phyloP scores from a whole-genome alignment of 2,113 vertebrate genomes.

The Salvelinus alpinus region DNA sequence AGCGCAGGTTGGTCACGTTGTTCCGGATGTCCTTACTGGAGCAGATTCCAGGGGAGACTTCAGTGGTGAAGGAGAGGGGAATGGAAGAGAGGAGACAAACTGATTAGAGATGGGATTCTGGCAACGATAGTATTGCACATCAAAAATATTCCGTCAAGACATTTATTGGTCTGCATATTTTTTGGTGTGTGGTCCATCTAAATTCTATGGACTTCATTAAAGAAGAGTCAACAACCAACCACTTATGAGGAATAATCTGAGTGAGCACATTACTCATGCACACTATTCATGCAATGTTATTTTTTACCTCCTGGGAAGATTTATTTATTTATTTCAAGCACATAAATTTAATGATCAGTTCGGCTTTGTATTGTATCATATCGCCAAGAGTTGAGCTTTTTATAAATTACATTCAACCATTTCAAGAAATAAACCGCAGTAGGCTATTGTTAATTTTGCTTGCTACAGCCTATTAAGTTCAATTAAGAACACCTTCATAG shows the following conservation, averaged over 20 bases:
- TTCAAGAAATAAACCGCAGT: background rate
- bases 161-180: too few relatives aligned
- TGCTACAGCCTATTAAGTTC: background rate
- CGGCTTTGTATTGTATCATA: background rate
- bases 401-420: background rate
- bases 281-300: too few relatives aligned
- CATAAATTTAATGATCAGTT: background rate
- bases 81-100: background rate
- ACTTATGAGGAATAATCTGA: too few relatives aligned
- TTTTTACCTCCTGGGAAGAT: background rate
- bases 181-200: too few relatives aligned
- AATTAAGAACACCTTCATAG: background rate
- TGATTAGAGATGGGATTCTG: conserved; percentile 20
- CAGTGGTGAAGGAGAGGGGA: background rate
- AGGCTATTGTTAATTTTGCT: background rate
- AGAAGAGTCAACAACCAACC: background rate
- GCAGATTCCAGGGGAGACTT: conserved; percentile 80
- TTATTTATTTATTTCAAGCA: background rate
- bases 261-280: too few relatives aligned
- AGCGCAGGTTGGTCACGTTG: conserved; percentile 82
- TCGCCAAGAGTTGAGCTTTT: background rate
- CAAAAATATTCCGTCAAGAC: too few relatives aligned
- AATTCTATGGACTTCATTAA: background rate
- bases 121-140: too few relatives aligned
- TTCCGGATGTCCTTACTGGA: conserved; percentile 93